Base-by-base conservation (phyloP, 2,797 vertebrate species). In the Hoplostethus mediterraneus region DNA sequence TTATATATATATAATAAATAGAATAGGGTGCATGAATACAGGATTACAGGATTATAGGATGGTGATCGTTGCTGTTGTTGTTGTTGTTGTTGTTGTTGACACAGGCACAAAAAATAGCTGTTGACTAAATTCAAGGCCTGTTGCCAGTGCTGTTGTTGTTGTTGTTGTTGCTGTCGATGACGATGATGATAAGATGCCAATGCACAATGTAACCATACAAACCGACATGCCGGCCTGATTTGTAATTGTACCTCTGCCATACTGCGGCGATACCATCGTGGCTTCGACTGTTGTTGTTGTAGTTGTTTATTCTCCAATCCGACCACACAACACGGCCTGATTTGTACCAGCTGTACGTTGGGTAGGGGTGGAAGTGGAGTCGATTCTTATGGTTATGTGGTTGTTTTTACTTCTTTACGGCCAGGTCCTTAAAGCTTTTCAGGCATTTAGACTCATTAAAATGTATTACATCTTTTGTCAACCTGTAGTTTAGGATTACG, bases 281-380 rank as follows among this genome's bases (percentile, higher is more conserved):
- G 33, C 33, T 36, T 7, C 25, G 25, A 62, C 71, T 64, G 12
- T 30, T 71, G 55, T 25, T 57, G 30, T 74, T 75, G 16, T 55
- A 17, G 48, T 31, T 67, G 61, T 79, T 85, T 65, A 21, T 21
- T 21, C 70, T 68, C 52, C 66, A 76, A 57, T 74, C 56, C 38
- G 49, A 80, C 78, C 75, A 71, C 73, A 76, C 57, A 74, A 77
- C 77, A 73, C 33, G 59, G 56, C 68, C 31, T 70, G 77, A 79
- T 69, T 69, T 59, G 67, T 38, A 36, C 78, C 60, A 82, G 77
- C 55, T 71, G 57, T 40, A 10, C 2, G 38, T 10, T 10, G 38
- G 38, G 6, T 10, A 40, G 5, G 38, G 79, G 64, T 0, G 21
- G 31, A 70, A 73, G 67, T 54, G 33, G 45, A 68, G 63, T 76